Conservation (phyloP, 2,888 invertebrate genomes). For the Leptura quadrifasciata region DNA sequence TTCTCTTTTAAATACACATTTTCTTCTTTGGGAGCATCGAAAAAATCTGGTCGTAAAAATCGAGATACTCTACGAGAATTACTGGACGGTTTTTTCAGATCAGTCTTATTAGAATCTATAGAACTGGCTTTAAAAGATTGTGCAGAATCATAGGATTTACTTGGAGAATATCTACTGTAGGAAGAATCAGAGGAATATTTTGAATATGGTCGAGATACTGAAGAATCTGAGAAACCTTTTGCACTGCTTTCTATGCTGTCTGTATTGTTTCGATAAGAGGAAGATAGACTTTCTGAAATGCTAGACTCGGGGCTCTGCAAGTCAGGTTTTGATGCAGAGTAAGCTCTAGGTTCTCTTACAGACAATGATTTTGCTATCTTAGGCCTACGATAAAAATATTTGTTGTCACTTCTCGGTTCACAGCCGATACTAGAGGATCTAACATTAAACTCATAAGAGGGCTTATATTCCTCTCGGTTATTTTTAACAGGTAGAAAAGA, state of each 20-base stretch:
- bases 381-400: constrained; percentile 59
- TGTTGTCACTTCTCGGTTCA: constrained; percentile 61
- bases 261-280: constrained; percentile 58
- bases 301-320: constrained; percentile 69
- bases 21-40: constrained; percentile 80
- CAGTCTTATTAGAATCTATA: constrained; percentile 67
- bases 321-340: constrained; percentile 56
- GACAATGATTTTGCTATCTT: constrained; percentile 63
- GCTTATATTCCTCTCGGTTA: constrained; percentile 54
- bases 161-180: constrained; percentile 60
- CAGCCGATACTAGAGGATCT: constrained; percentile 64
- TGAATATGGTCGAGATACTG: constrained; percentile 60
- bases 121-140: constrained; percentile 50
- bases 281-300: constrained; percentile 66
- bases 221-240: constrained; percentile 63
- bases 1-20: constrained; percentile 79
- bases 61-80: constrained; percentile 79
- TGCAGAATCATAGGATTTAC: constrained; percentile 51
- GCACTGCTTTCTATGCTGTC: constrained; percentile 60
- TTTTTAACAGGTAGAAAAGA: constrained; percentile 67
- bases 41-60: constrained; percentile 87
- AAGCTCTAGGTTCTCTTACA: constrained; percentile 61
- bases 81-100: constrained; percentile 63
- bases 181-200: constrained; percentile 62
- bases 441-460: constrained; percentile 59